These are phyloP conservation scores for Ips typographus DNA, from an alignment of 1,140 invertebrate species.

Conservation along the genomic window DNA sequence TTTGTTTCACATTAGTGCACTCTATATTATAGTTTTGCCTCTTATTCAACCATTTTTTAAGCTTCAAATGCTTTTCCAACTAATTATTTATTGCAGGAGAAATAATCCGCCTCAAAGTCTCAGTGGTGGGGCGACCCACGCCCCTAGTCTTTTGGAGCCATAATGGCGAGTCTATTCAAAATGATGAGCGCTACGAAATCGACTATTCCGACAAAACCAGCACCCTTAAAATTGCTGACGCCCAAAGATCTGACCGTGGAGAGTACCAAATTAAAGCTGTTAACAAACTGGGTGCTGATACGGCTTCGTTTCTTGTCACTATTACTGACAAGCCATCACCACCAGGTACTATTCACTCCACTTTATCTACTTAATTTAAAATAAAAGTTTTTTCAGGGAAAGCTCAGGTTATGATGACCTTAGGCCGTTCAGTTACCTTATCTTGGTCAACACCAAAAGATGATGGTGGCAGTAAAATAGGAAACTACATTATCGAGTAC, in stretches of 20 bases:
- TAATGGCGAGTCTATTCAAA: conserved; percentile 71
- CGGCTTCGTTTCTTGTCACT: conserved; percentile 78
- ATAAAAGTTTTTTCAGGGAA: conserved; percentile 54
- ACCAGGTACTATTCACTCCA: conserved; percentile 63
- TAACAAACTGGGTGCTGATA: conserved; percentile 81
- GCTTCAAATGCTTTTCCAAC: too few relatives aligned
- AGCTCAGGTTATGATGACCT: conserved; percentile 71
- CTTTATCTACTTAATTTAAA: background rate
- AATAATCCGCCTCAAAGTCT: conserved; percentile 49
- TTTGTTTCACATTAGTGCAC: too few relatives aligned
- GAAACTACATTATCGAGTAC: conserved; percentile 91
- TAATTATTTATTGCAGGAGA: conserved; percentile 20
- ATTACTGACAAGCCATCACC: conserved; percentile 84
- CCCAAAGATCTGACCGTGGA: conserved; percentile 74
- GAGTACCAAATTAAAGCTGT: conserved; percentile 81
- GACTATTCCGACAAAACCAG: conserved; percentile 69
- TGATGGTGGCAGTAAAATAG: conserved; percentile 91
- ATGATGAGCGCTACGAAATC: conserved; percentile 67
- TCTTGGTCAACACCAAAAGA: conserved; percentile 88
- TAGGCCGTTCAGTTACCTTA: conserved; percentile 79
- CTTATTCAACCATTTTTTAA: too few relatives aligned
- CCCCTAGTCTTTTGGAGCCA: conserved; percentile 85
- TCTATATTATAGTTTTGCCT: too few relatives aligned
- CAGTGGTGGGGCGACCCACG: conserved; percentile 82
- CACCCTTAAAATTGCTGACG: conserved; percentile 71